Evolutionary conservation across 1,140 invertebrate species (phyloP).

Genomic region (Helicoverpa armigera): DNA sequence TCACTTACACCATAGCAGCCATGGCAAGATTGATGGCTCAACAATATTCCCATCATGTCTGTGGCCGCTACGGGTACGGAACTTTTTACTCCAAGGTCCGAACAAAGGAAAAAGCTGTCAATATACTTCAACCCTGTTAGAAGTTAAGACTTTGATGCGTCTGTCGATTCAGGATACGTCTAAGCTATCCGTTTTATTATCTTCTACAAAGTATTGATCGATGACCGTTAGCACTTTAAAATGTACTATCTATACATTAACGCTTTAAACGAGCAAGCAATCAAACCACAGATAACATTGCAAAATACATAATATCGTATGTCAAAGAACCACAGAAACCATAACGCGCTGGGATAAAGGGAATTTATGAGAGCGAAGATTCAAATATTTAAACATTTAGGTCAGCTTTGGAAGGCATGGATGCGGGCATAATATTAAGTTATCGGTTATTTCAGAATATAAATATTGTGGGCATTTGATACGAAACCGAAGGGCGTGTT

Average conservation of each 20-base stretch:
- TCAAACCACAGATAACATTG: no score
- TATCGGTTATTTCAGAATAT: background rate
- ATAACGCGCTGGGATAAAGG: background rate
- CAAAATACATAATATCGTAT: no score
- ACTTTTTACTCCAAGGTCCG: background rate
- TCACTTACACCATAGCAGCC: constrained; percentile 1
- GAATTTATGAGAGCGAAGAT: background rate
- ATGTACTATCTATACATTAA: no score
- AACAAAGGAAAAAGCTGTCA: constrained; percentile 8
- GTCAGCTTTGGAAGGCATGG: background rate
- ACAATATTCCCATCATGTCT: constrained; percentile 11
- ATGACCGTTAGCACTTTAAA: no score
- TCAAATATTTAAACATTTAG: constrained; percentile 28
- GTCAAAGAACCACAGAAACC: background rate
- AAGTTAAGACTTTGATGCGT: background rate
- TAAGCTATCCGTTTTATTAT: background rate
- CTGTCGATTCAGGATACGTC: background rate
- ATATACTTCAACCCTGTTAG: background rate
- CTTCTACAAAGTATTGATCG: background rate
- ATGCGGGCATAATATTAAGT: background rate
- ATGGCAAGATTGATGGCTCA: constrained; percentile 7
- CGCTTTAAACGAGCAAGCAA: no score
- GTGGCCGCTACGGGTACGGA: background rate
- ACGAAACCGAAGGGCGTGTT: background rate
- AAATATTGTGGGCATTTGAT: constrained; percentile 19